Percentiles rank a stretch among this genome's conserved stretches.
Conservation (phyloP, 2,888 invertebrate species). For the Toxonevra muliebris region DNA sequence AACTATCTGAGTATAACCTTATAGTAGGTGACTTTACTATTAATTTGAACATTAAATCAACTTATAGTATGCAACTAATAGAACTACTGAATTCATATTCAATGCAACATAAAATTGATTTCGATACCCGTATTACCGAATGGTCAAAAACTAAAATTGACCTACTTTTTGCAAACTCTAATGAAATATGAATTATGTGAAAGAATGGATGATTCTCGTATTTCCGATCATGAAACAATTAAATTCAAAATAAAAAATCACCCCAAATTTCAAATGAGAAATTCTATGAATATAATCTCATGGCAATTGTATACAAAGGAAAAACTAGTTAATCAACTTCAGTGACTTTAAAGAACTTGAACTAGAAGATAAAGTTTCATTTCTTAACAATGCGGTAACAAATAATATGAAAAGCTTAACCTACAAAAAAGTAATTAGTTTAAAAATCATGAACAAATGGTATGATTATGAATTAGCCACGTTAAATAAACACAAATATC, state of each 20-base stretch:
- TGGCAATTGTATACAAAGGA: constrained; percentile 16
- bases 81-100: constrained; percentile 10
- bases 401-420: constrained; percentile 13
- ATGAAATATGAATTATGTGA: constrained; percentile 12
- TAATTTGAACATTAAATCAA: constrained; percentile 6
- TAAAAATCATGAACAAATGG: constrained; percentile 24
- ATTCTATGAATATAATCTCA: constrained; percentile 7
- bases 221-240: constrained; percentile 19
- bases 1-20: not conserved
- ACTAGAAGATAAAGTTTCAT: not conserved
- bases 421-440: constrained; percentile 10
- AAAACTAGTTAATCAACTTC: constrained; percentile 14
- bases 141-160: constrained; percentile 15
- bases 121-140: constrained; percentile 17
- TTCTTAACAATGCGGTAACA: not conserved
- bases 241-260: constrained; percentile 12
- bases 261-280: constrained; percentile 14
- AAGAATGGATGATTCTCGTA: constrained; percentile 5
- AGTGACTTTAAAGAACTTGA: not conserved
- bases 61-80: constrained; percentile 7
- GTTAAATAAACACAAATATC: constrained; percentile 17
- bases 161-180: constrained; percentile 11
- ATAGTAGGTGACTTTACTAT: constrained; percentile 4
- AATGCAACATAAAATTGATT: constrained; percentile 11
- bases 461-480: constrained; percentile 14